Evolutionary conservation across 2,113 vertebrate genomes (phyloP).

Genomic region (Oryzias celebensis): DNA sequence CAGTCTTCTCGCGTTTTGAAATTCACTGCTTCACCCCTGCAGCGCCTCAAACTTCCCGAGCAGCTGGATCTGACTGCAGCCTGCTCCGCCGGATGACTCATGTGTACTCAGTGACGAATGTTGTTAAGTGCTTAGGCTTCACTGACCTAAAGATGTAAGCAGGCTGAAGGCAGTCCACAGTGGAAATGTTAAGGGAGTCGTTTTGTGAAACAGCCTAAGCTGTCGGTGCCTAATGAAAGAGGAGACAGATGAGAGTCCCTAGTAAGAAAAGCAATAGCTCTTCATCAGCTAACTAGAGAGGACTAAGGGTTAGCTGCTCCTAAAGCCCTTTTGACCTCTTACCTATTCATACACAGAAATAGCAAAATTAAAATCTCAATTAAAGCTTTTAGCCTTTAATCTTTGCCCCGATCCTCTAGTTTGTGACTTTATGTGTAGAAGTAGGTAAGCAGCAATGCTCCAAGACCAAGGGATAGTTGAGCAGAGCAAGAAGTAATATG

Average conservation of each 20-base stretch:
- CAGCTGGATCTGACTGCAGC: constrained; percentile 23
- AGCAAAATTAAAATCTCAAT: background rate
- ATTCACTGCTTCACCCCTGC: constrained; percentile 37
- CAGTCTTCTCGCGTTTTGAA: constrained; percentile 25
- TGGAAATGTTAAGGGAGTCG: constrained; percentile 7
- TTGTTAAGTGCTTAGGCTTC: constrained; percentile 36
- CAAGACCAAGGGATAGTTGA: too few species aligned
- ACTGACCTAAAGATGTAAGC: constrained; percentile 52
- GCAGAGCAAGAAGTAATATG: too few species aligned
- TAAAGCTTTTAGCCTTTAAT: too few species aligned
- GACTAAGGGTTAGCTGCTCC: constrained; percentile 13
- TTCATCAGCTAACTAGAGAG: constrained; percentile 31
- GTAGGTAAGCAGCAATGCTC: too few species aligned
- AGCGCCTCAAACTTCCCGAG: constrained; percentile 33
- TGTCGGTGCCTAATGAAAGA: constrained; percentile 33
- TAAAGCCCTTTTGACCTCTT: constrained; percentile 9
- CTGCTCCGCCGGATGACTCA: constrained; percentile 37
- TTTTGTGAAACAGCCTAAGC: constrained; percentile 35
- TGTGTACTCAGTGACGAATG: constrained; percentile 28
- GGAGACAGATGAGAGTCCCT: constrained; percentile 27
- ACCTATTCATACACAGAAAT: constrained; percentile 1
- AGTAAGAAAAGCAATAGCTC: constrained; percentile 32
- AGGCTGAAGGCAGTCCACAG: constrained; percentile 27
- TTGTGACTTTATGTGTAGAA: too few species aligned
- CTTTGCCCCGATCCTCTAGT: too few species aligned